Evolutionary conservation across 2,888 invertebrate species (phyloP), one percentile per base, ranked within the genome.

Genomic region (Electrophaes corylata): DNA sequence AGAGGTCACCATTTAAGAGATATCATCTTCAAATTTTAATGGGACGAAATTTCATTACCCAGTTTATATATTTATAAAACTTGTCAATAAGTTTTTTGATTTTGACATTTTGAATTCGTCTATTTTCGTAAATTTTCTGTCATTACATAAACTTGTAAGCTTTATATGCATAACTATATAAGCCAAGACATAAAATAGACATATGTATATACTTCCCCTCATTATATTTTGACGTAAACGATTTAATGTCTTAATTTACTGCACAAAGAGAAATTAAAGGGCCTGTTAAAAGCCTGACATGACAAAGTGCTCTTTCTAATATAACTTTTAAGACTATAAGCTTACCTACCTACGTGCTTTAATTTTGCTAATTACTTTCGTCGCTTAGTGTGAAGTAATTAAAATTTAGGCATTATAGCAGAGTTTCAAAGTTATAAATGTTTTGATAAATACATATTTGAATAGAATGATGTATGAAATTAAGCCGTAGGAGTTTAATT

Each of bases 221-320:
- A 83, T 85, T 84, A 82, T 75, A 76, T 76, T 76, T 75, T 78
- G 81, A 79, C 82, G 81, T 84, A 86, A 88, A 86, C 88, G 86
- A 86, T 88, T 88, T 88, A 87, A 87, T 84, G 85, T 86, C 83
- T 88, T 86, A 88, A 89, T 90, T 89, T 88, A 83, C 84, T 83
- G 84, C 79, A 84, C 88, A 88, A 88, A 88, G 88, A 84, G 86
- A 87, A 85, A 88, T 89, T 88, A 87, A 89, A 86, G 82, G 84
- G 84, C 79, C 83, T 84, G 87, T 87, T 91, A 88, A 88, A 84
- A 88, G 88, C 89, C 78, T 84, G 86, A 88, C 88, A 86, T 88
- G 88, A 89, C 85, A 85, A 82, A 90, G 90, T 86, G 88, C 85
- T 84, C 84, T 83, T 85, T 84, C 83, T 83, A 81, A 86, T 86